Base-by-base conservation (phyloP, 2,888 invertebrate genomes). In the Orthosia gracilis region DNA sequence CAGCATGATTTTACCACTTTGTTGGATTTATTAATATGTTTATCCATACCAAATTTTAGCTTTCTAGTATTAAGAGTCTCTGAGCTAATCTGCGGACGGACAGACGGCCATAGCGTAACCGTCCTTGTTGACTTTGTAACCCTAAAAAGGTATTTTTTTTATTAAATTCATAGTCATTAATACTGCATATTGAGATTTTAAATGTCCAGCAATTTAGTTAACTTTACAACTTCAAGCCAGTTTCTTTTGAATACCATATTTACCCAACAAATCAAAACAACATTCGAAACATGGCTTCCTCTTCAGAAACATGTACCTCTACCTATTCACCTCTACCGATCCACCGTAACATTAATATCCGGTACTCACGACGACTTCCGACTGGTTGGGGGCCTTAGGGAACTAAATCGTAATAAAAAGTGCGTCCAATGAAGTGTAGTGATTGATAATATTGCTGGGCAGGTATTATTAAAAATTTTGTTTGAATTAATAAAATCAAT, bases 321-420 rank as follows among this genome's bases (percentile, higher is more conserved):
- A 31, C 23, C 62, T 23, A 50, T 31, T 18, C 31, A 12, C 0
- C 17, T 55, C 40, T 45, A 3, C 50, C 17, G n/a, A 50, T 18
- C n/a, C 17, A 23, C 63, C 49, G 68, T 65, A 69, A 68, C 45
- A 47, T 70, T 85, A 84, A 84, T 85, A 83, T 85, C 83, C 85
- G 85, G 73, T 31, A 47, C 57, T 21, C 73, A 45, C 64, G 68
- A 49, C 58, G 61, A 76, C 63, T 64, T 84, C 83, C 77, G 83
- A 23, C 75, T 62, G 73, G 61, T 68, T 49, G 47, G 23, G 26
- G n/a, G 40, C 47, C 52, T 13, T 13, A n/a, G 52, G 62, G 49
- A 59, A 57, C 23, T n/a, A 52, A 54, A n/a, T 23, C 7, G 17
- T 59, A 47, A 52, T 67, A 59, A 31, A 58, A 58, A 59, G 23